Percentiles rank a stretch among this genome's conserved stretches.
Conservation (phyloP, 2,113 vertebrate genomes). For the Phrynosoma platyrhinos region DNA sequence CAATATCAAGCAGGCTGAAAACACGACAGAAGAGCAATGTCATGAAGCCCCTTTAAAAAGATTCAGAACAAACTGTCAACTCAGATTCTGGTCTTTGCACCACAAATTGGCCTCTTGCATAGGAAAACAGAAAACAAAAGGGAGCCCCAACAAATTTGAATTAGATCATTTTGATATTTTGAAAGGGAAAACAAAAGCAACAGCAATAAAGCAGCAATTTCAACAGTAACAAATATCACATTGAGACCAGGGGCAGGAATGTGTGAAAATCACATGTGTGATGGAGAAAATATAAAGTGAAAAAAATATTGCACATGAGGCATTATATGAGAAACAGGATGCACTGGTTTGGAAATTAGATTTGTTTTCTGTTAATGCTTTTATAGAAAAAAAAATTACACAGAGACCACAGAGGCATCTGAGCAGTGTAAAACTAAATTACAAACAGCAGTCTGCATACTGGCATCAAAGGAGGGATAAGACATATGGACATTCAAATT, state of each 20-base stretch:
- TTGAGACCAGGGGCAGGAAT: slow-evolving; percentile 55
- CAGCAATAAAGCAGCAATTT: slow-evolving; percentile 46
- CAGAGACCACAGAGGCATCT: slow-evolving; percentile 58
- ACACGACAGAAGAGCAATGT: neutral
- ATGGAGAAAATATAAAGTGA: slow-evolving; percentile 63
- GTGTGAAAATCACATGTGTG: slow-evolving; percentile 40
- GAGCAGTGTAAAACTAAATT: slow-evolving; percentile 76
- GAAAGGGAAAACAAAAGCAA: slow-evolving; percentile 48
- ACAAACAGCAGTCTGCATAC: slow-evolving; percentile 61
- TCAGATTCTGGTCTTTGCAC: slow-evolving; percentile 42
- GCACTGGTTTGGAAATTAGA: slow-evolving; percentile 65
- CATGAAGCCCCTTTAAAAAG: slow-evolving; percentile 1
- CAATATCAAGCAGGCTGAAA: neutral
- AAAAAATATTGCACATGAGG: slow-evolving; percentile 75
- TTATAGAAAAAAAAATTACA: slow-evolving; percentile 58
- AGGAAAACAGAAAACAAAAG: neutral
- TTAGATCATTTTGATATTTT: slow-evolving; percentile 65
- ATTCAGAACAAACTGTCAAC: slow-evolving; percentile 39
- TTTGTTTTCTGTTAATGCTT: slow-evolving; percentile 63
- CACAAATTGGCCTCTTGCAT: neutral
- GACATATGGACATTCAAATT: slow-evolving; percentile 52
- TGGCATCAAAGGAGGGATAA: slow-evolving; percentile 54
- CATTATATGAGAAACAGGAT: slow-evolving; percentile 74
- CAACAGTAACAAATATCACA: slow-evolving; percentile 57
- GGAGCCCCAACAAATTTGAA: slow-evolving; percentile 43